These are phyloP conservation scores for Halichoerus grypus DNA, from an alignment of 2,113 vertebrate species.

Conservation along the genomic window DNA sequence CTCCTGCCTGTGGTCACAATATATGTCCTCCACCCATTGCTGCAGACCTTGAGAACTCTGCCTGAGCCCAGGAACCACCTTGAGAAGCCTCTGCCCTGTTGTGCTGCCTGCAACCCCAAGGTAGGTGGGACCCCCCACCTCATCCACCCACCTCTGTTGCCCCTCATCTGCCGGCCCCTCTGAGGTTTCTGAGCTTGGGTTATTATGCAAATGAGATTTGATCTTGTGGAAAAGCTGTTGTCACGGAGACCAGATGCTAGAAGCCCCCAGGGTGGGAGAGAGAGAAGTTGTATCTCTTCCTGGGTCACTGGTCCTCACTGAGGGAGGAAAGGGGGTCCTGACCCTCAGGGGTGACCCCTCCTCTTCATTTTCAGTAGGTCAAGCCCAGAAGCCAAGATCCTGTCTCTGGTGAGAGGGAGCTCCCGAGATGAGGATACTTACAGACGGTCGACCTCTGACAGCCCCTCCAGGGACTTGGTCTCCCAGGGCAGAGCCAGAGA, in stretches of 20 bases:
- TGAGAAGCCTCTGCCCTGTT: neutral
- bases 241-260: neutral
- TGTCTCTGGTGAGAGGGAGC: neutral
- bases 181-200: neutral
- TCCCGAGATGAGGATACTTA: neutral
- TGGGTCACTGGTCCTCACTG: neutral
- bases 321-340: neutral
- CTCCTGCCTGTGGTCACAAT: neutral
- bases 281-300: neutral
- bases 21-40: neutral
- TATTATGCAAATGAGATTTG: neutral
- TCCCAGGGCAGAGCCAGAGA: neutral
- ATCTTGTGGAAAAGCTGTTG: neutral
- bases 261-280: neutral
- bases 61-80: neutral
- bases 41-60: conserved; percentile 43
- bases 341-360: neutral
- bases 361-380: conserved; percentile 3
- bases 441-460: neutral
- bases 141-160: neutral
- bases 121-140: neutral
- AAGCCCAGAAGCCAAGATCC: conserved; percentile 25
- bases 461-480: neutral
- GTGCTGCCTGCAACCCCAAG: neutral
- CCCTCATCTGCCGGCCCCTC: neutral